Conservation (phyloP, 2,113 vertebrate genomes). For the Prolemur simus region DNA sequence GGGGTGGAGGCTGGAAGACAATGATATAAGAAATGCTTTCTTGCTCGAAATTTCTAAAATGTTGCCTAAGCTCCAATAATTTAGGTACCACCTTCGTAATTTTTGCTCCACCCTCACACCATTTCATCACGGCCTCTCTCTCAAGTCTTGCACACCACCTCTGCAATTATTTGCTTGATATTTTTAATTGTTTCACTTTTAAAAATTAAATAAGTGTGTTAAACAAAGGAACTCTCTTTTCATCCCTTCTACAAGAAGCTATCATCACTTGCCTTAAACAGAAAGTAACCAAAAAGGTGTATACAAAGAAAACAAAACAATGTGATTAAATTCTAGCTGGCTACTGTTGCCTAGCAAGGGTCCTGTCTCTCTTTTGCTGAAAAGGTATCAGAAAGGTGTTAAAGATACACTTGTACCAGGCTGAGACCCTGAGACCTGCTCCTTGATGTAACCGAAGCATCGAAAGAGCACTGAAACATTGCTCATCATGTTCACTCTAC, state of each 20-base stretch:
- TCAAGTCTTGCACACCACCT: not conserved
- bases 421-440: not conserved
- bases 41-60: not conserved
- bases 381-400: not conserved
- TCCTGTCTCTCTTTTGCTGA: not conserved
- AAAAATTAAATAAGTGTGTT: not conserved
- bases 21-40: not conserved
- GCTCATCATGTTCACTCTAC: not conserved
- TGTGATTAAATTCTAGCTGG: not conserved
- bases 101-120: not conserved
- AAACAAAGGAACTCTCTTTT: not conserved
- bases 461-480: not conserved
- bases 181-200: conserved; percentile 17
- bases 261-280: not conserved
- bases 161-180: not conserved
- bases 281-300: not conserved
- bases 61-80: not conserved
- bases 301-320: not conserved
- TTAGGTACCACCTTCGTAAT: not conserved
- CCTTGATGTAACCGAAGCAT: not conserved
- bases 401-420: not conserved
- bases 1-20: not conserved
- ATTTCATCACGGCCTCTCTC: not conserved
- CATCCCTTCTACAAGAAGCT: not conserved
- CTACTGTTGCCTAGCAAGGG: not conserved